These are phyloP conservation scores for Myiopsitta monachus DNA, from an alignment of 2,113 vertebrate species.

Conservation along the genomic window DNA sequence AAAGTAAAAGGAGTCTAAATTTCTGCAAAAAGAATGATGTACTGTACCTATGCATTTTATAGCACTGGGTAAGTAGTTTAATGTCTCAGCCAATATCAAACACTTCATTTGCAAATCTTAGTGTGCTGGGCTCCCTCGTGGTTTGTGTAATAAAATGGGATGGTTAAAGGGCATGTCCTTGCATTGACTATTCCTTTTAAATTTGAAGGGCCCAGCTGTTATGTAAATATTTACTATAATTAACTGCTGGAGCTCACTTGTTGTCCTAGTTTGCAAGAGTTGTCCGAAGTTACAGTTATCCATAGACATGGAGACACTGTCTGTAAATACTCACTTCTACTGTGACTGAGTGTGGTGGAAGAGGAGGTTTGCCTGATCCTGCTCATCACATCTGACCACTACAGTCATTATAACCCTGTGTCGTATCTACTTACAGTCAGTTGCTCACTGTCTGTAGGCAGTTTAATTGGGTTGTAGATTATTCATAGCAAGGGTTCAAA, in stretches of 20 bases:
- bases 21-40: conserved; percentile 67
- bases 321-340: neutral
- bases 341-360: neutral
- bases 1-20: conserved; percentile 60
- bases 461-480: neutral
- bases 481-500: neutral
- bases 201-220: conserved; percentile 68
- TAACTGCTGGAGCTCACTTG: conserved; percentile 74
- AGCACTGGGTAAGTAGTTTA: conserved; percentile 75
- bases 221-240: conserved; percentile 82
- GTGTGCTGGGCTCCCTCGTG: conserved; percentile 69
- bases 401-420: neutral
- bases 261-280: conserved; percentile 64
- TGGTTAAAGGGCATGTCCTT: conserved; percentile 80
- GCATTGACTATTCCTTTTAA: conserved; percentile 77
- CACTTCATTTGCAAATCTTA: conserved; percentile 82
- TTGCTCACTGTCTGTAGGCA: neutral
- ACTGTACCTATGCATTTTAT: conserved; percentile 73
- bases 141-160: conserved; percentile 77
- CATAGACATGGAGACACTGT: neutral
- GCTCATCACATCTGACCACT: neutral
- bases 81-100: conserved; percentile 78
- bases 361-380: neutral
- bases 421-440: neutral
- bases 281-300: conserved; percentile 44